Evolutionary conservation across 2,888 invertebrate genomes (phyloP), one percentile per base, ranked within the genome.

Genomic region (Euplagia quadripunctaria): DNA sequence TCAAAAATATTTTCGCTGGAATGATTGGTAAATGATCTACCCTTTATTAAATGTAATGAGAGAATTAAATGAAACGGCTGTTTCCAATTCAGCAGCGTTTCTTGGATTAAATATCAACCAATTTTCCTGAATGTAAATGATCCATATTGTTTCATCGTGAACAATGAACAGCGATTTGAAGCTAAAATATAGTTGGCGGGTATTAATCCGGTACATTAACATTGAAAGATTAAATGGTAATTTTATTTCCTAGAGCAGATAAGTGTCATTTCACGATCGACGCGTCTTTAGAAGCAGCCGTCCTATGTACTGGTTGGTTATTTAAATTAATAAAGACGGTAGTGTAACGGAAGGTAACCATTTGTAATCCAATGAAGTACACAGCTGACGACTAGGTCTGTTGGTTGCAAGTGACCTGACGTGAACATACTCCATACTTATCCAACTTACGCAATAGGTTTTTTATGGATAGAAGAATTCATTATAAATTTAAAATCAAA

Each of bases 31-130:
- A 81, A 73, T 74, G 76, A 82, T 81, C 73, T 64, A 69, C 61
- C 73, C 75, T 55, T 82, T 83, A 79, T 76, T 51, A 73, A 83
- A 81, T 79, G 77, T 83, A 82, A 83, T 83, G 77, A 79, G 77
- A 74, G 76, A 80, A 77, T 81, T 79, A 74, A 71, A 66, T 69
- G 67, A 77, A 77, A 76, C 70, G 71, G 77, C 31, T 77, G 72
- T 81, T 83, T 74, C 72, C 70, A 79, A 81, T 81, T 77, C 74
- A 72, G 66, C 68, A 70, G 68, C 64, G 71, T 72, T 81, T 55
- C 75, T 68, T 55, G 71, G 76, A 83, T 79, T 83, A 81, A 82
- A 82, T 79, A 79, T 81, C 79, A 83, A 82, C 72, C 73, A 81
- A 82, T 82, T 83, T 75, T 81, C 74, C 66, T 74, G 75, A 79